phyloP scores from a whole-genome alignment of 2,113 vertebrate genomes.

The Mus musculus region GRCm39 chr5:103662001-103662500 shows the following conservation, averaged over 20 bases:
- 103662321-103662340: neutral
- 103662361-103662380: neutral
- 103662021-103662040: neutral
- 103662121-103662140: slow-evolving; percentile 31
- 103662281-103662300: neutral
- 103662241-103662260: neutral
- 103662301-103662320: slow-evolving; percentile 16
- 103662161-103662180: neutral
- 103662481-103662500: neutral
- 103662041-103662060: neutral
- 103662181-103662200: neutral
- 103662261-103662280: neutral
- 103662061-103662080: neutral
- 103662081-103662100: slow-evolving; percentile 3
- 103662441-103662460: neutral
- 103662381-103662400: neutral
- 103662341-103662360: neutral
- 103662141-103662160: slow-evolving; percentile 1
- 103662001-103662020: neutral
- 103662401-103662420: slow-evolving; percentile 21
- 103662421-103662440: neutral
- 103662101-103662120: neutral
- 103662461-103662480: neutral
- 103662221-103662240: slow-evolving; percentile 27
- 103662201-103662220: neutral